A percentile compares a stretch with the other conserved stretches of the same genome.
These are phyloP conservation scores for Monopis laevigella DNA, from an alignment of 2,888 invertebrate species.

Conservation along the genomic window DNA sequence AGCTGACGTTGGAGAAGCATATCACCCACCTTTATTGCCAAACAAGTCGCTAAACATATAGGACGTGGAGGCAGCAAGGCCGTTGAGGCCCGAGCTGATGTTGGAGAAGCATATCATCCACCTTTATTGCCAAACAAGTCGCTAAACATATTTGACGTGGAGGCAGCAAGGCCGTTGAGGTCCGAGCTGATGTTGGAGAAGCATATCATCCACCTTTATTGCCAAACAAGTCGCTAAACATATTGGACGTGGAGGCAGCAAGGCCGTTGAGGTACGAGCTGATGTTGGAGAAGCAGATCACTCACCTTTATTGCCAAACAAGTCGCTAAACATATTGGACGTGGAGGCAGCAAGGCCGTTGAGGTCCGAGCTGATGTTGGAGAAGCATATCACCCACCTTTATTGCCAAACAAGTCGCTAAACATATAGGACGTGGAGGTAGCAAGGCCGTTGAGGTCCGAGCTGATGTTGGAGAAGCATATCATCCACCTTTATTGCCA, in stretches of 20 bases:
- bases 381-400: conserved; percentile 83
- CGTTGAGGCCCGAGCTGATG: conserved; percentile 92
- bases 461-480: conserved; percentile 90
- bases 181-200: conserved; percentile 93
- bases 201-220: conserved; percentile 74
- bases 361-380: conserved; percentile 90
- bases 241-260: conserved; percentile 91
- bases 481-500: conserved; percentile 79
- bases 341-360: conserved; percentile 94
- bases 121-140: conserved; percentile 88
- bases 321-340: conserved; percentile 92
- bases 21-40: too few species aligned
- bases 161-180: conserved; percentile 90
- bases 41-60: conserved; percentile 97
- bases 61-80: conserved; percentile 90
- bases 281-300: conserved; percentile 89
- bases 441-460: conserved; percentile 91
- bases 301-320: conserved; percentile 86
- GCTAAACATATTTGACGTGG: conserved; percentile 93
- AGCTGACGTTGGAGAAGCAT: conserved; percentile 90
- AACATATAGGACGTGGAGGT: conserved; percentile 94
- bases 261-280: conserved; percentile 93
- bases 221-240: conserved; percentile 95
- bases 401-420: conserved; percentile 89
- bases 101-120: conserved; percentile 89